These are phyloP conservation scores for Campylomormyrus numenius DNA, from an alignment of 2,113 vertebrate genomes.

Conservation along the genomic window DNA sequence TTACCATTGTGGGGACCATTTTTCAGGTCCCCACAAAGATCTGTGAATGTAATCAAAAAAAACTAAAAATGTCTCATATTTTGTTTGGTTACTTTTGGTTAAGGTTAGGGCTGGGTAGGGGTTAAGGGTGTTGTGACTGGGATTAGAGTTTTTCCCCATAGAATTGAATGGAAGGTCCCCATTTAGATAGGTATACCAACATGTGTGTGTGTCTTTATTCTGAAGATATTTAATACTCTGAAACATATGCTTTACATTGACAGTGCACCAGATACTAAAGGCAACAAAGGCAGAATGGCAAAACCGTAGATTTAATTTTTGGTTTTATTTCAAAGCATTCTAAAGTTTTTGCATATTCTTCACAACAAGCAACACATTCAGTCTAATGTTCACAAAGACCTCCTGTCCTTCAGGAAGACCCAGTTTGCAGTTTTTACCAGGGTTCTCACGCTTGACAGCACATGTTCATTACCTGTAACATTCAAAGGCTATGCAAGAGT, in stretches of 20 bases:
- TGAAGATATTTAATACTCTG: not conserved
- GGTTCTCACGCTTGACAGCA: not conserved
- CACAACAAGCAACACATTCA: not conserved
- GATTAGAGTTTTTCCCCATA: too few relatives aligned
- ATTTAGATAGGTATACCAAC: too few relatives aligned
- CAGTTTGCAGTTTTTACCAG: not conserved
- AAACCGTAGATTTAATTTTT: not conserved
- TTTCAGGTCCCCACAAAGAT: too few relatives aligned
- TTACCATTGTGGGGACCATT: too few relatives aligned
- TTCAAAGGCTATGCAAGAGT: not conserved
- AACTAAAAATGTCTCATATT: too few relatives aligned
- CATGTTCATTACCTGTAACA: not conserved
- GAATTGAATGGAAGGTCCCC: too few relatives aligned
- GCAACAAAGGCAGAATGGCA: not conserved
- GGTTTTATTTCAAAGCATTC: constrained; percentile 8
- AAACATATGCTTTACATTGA: not conserved
- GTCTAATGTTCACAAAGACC: not conserved
- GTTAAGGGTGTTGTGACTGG: too few relatives aligned
- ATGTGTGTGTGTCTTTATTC: not conserved
- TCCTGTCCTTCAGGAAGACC: not conserved
- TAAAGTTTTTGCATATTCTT: not conserved
- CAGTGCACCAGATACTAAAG: not conserved
- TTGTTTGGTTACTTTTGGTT: too few relatives aligned
- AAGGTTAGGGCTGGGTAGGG: too few relatives aligned
- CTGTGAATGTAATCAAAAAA: too few relatives aligned